These are phyloP conservation scores for Epizoanthus ramosus DNA, from an alignment of 92 coral and sea anemone genomes.

Conservation along the genomic window DNA sequence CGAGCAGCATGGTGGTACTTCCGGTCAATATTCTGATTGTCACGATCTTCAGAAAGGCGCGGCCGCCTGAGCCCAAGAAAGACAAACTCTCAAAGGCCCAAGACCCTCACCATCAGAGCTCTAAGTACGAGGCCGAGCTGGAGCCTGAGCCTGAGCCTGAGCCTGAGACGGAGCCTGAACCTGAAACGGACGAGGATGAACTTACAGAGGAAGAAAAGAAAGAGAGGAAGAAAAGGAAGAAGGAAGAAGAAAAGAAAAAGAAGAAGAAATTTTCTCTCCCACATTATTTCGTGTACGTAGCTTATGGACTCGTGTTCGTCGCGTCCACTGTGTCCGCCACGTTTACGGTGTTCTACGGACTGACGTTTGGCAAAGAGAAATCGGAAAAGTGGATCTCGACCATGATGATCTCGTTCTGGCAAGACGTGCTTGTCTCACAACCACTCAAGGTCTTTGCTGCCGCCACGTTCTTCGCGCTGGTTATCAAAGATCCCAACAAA, in stretches of 20 bases:
- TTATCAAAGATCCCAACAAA: slow-evolving; percentile 95
- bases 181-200: slow-evolving; percentile 55
- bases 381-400: slow-evolving; percentile 94
- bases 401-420: slow-evolving; percentile 99
- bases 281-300: slow-evolving; percentile 77
- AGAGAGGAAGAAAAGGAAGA: slow-evolving; percentile 39
- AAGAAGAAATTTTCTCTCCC: slow-evolving; percentile 76
- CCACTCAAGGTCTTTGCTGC: slow-evolving; percentile 97
- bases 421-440: slow-evolving; percentile 93
- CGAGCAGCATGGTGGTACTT: slow-evolving; percentile 92
- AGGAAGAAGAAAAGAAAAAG: slow-evolving; percentile 57
- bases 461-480: slow-evolving; percentile 93
- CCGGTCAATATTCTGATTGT: slow-evolving; percentile 89
- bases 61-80: slow-evolving; percentile 68
- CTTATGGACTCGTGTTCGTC: slow-evolving; percentile 77
- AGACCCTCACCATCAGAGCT: slow-evolving; percentile 71
- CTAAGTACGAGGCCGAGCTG: slow-evolving; percentile 62
- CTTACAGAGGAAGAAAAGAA: slow-evolving; percentile 56
- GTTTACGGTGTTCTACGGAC: slow-evolving; percentile 90
- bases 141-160: slow-evolving; percentile 42
- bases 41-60: slow-evolving; percentile 86
- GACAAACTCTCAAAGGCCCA: slow-evolving; percentile 51
- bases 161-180: slow-evolving; percentile 26
- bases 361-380: slow-evolving; percentile 94
- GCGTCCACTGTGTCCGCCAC: slow-evolving; percentile 87